phyloP scores from a whole-genome alignment of 2,888 invertebrate species.

The Deroplatys truncata region DNA sequence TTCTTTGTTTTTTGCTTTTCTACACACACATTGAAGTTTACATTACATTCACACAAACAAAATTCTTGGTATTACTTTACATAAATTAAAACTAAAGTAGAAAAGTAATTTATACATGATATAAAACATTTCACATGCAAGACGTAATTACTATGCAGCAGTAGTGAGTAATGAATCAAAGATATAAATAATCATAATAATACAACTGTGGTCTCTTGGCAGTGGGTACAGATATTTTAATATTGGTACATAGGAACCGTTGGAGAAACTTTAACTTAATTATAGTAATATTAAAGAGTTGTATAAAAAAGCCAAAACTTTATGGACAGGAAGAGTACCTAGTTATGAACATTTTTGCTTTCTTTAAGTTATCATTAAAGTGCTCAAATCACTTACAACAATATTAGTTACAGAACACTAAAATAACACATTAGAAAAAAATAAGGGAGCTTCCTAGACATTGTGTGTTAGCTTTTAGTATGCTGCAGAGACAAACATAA shows the following conservation, averaged over 20 bases:
- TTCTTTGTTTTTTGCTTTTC: neutral
- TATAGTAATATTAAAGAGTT: neutral
- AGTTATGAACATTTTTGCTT: neutral
- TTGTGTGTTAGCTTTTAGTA: too few relatives aligned
- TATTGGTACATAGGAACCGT: neutral
- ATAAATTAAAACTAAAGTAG: constrained; percentile 3
- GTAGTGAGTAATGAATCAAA: neutral
- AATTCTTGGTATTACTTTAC: neutral
- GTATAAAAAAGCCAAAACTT: neutral
- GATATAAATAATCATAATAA: constrained; percentile 2
- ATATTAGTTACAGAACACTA: too few relatives aligned
- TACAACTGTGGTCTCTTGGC: neutral
- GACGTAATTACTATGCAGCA: neutral
- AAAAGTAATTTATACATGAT: constrained; percentile 1
- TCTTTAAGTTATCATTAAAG: too few relatives aligned
- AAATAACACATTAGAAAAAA: too few relatives aligned
- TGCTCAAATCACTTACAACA: too few relatives aligned
- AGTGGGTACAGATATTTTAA: neutral
- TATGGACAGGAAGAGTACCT: neutral
- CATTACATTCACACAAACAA: constrained; percentile 8
- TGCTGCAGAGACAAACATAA: too few relatives aligned
- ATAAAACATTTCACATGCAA: constrained; percentile 8
- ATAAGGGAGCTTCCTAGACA: too few relatives aligned
- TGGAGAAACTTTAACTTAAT: neutral
- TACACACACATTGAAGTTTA: constrained; percentile 3